These are phyloP conservation scores for Paramormyrops hopkinsi DNA, from an alignment of 2,797 vertebrate genomes.

Conservation along the genomic window DNA sequence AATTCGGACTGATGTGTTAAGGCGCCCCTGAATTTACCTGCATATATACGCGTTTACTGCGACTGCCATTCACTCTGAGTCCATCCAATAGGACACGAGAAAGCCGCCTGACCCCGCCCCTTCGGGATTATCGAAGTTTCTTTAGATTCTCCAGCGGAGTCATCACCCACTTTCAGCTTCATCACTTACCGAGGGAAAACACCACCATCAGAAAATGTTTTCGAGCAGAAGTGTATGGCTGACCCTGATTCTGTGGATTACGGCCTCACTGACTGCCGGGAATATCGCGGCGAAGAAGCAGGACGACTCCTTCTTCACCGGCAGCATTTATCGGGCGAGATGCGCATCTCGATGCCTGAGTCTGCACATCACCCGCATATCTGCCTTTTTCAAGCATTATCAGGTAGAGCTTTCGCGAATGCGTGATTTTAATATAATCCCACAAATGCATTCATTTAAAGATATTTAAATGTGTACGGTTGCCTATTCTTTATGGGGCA, in stretches of 20 bases:
- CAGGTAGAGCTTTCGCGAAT: constrained; percentile 65
- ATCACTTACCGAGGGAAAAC: constrained; percentile 44
- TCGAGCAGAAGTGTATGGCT: constrained; percentile 55
- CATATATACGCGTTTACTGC: constrained; percentile 36
- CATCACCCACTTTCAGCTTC: constrained; percentile 52
- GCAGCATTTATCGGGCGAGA: constrained; percentile 75
- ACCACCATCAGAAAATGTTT: constrained; percentile 62
- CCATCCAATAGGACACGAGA: constrained; percentile 61
- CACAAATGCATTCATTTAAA: background rate
- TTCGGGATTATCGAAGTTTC: constrained; percentile 66
- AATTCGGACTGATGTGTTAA: background rate
- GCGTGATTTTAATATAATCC: background rate
- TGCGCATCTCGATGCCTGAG: constrained; percentile 90
- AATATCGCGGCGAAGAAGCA: constrained; percentile 62
- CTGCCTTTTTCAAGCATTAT: constrained; percentile 81
- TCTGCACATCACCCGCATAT: constrained; percentile 93
- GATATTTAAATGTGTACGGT: background rate
- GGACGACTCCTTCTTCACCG: constrained; percentile 75
- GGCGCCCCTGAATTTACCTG: constrained; percentile 50
- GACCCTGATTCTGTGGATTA: constrained; percentile 75
- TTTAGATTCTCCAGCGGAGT: constrained; percentile 62
- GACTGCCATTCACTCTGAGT: constrained; percentile 48
- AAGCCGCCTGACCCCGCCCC: constrained; percentile 57
- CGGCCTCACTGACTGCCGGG: constrained; percentile 55
- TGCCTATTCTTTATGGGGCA: background rate